phyloP scores from a whole-genome alignment of 2,888 invertebrate genomes.

The Scaptomyza reducta region DNA sequence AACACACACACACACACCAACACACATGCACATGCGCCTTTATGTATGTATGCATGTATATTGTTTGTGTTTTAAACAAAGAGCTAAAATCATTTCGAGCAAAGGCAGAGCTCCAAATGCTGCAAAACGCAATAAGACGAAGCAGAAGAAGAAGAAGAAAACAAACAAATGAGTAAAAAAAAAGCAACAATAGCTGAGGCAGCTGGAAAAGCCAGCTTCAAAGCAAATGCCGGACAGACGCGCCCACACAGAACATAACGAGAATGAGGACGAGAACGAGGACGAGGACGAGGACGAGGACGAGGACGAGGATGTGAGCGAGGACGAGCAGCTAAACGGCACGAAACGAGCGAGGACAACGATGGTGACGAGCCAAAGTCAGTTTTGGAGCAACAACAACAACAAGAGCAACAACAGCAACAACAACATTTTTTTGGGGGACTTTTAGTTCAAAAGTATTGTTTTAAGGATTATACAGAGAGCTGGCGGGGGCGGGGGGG shows the following conservation, averaged over 20 bases:
- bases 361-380: conserved; percentile 41
- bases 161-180: conserved; percentile 20
- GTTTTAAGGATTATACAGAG: conserved; percentile 69
- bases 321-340: conserved; percentile 48
- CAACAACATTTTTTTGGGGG: conserved; percentile 48
- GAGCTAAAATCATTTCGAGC: conserved; percentile 61
- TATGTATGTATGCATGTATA: not conserved
- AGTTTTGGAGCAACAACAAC: conserved; percentile 34
- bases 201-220: conserved; percentile 35
- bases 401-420: not conserved
- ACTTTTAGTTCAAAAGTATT: conserved; percentile 65
- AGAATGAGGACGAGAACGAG: not conserved
- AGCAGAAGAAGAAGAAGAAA: conserved; percentile 22
- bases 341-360: conserved; percentile 45
- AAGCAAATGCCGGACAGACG: conserved; percentile 44
- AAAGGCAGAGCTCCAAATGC: conserved; percentile 26
- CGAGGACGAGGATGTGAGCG: conserved; percentile 15
- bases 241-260: conserved; percentile 26
- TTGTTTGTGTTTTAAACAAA: conserved; percentile 26
- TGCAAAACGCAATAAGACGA: conserved; percentile 28
- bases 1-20: conserved; percentile 12
- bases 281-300: conserved; percentile 13
- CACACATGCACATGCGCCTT: not conserved
- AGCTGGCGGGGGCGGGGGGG: conserved; percentile 33
- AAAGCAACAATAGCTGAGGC: conserved; percentile 44